phyloP scores from a whole-genome alignment of 2,113 vertebrate genomes.

The Eonycteris spelaea region DNA sequence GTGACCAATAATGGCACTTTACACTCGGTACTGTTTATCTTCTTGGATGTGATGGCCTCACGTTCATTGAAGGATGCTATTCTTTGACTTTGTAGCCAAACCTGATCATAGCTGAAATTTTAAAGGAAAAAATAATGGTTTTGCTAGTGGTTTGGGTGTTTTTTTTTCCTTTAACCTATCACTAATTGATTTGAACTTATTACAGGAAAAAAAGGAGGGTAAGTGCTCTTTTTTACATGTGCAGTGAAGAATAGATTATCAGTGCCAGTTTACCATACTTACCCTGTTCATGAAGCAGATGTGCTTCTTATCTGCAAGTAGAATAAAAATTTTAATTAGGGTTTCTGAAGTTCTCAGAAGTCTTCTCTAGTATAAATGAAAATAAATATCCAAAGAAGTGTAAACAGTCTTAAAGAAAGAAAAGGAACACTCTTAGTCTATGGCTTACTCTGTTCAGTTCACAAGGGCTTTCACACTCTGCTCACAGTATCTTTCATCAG shows the following conservation, averaged over 20 bases:
- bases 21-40: slow-evolving; percentile 84
- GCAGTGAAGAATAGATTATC: background rate
- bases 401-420: background rate
- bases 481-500: background rate
- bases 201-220: background rate
- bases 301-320: background rate
- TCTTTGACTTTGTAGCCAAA: background rate
- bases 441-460: background rate
- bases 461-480: background rate
- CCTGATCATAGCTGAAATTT: background rate
- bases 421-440: background rate
- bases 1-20: slow-evolving; percentile 92
- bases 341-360: slow-evolving; percentile 29
- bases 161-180: background rate
- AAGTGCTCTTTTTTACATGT: background rate
- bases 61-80: background rate
- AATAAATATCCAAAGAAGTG: background rate
- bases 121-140: slow-evolving; percentile 11
- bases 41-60: accelerated
- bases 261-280: background rate
- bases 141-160: background rate
- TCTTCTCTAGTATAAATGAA: slow-evolving; percentile 32
- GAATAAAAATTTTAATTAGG: background rate
- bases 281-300: background rate
- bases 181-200: slow-evolving; percentile 26